Evolutionary conservation across 2,113 vertebrate species (phyloP).

Genomic region (Nestor notabilis): DNA sequence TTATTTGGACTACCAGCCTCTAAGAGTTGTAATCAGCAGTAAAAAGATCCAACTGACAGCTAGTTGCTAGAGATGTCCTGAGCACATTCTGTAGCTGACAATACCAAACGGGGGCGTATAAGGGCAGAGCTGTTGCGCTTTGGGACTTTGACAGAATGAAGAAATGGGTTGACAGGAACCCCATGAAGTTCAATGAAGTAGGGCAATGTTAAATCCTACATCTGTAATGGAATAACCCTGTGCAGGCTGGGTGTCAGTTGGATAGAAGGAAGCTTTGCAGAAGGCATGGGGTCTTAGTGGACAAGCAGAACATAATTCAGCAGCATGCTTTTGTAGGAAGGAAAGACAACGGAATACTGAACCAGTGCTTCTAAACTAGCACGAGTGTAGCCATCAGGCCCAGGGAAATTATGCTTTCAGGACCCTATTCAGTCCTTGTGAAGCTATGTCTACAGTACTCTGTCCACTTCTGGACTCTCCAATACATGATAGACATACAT

Average conservation of each 20-base stretch:
- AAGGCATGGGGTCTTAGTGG: not conserved
- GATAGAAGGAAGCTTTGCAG: not conserved
- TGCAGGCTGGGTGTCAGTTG: not conserved
- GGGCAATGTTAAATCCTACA: not conserved
- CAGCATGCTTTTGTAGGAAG: not conserved
- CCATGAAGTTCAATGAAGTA: not conserved
- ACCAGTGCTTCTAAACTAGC: not conserved
- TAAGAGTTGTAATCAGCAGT: not conserved
- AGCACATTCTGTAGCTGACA: not conserved
- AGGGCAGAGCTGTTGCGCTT: not conserved
- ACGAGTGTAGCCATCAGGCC: not conserved
- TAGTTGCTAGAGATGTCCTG: not conserved
- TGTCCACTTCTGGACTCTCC: not conserved
- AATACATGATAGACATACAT: not conserved
- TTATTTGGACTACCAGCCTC: not conserved
- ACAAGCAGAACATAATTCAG: not conserved
- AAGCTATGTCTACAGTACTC: not conserved
- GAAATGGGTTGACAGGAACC: not conserved
- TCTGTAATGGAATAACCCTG: not conserved
- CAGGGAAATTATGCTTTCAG: not conserved
- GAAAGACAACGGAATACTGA: not conserved
- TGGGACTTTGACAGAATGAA: not conserved
- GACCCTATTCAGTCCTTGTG: not conserved
- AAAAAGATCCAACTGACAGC: not conserved
- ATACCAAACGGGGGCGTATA: not conserved